A percentile compares a stretch with the other conserved stretches of the same genome.
Conservation (phyloP, 2,797 vertebrate species). For the Pygocentrus nattereri region DNA sequence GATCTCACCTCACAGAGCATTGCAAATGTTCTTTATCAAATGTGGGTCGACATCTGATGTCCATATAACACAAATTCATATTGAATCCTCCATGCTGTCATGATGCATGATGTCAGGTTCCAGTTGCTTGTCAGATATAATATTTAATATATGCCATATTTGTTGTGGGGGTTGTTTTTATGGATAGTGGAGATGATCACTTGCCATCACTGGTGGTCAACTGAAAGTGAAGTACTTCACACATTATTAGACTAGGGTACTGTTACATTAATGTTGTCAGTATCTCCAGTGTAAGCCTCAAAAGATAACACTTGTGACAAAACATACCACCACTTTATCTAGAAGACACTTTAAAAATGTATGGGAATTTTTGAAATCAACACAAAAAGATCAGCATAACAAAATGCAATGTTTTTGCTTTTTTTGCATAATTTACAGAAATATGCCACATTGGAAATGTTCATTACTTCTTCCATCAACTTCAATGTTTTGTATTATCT, state of each 20-base stretch:
- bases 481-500: too few relatives aligned
- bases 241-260: conserved; percentile 1
- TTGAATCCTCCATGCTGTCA: not conserved
- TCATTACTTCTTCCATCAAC: not conserved
- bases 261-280: not conserved
- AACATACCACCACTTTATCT: conserved; percentile 20
- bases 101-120: not conserved
- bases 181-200: not conserved
- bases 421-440: conserved; percentile 52
- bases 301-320: conserved; percentile 29
- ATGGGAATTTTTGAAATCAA: conserved; percentile 34
- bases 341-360: conserved; percentile 45
- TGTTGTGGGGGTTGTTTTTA: not conserved
- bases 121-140: not conserved
- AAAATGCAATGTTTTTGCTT: conserved; percentile 48
- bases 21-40: not conserved
- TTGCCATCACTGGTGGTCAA: not conserved
- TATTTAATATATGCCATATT: not conserved
- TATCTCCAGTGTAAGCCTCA: conserved; percentile 8
- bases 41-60: not conserved
- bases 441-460: conserved; percentile 40
- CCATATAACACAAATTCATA: not conserved
- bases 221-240: conserved; percentile 7
- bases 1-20: too few relatives aligned
- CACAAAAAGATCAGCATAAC: conserved; percentile 36